Conservation (phyloP, 2,797 vertebrate species). For the Lateolabrax maculatus region DNA sequence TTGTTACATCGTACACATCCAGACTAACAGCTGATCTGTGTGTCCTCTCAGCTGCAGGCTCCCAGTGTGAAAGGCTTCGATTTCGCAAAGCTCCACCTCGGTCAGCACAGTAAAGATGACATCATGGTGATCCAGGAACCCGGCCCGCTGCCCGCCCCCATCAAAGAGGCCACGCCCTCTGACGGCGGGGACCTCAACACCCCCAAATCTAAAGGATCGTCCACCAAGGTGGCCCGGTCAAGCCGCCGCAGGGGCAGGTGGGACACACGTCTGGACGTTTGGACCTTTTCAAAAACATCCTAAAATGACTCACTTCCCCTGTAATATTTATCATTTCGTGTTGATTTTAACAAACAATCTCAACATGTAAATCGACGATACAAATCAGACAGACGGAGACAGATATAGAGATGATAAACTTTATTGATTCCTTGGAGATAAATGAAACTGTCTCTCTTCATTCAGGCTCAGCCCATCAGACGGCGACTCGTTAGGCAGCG, state of each 20-base stretch:
- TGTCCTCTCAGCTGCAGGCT: conserved; percentile 90
- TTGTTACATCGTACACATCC: background rate
- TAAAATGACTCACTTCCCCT: too few species aligned
- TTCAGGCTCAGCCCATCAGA: conserved; percentile 94
- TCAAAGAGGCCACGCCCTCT: conserved; percentile 93
- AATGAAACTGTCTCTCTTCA: too few species aligned
- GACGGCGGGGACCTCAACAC: conserved; percentile 94
- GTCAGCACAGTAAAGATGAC: conserved; percentile 97
- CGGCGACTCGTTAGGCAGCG: conserved; percentile 93
- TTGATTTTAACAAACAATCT: too few species aligned
- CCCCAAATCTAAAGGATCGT: conserved; percentile 92
- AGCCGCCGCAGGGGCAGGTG: conserved; percentile 93
- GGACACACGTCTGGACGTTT: conserved; percentile 15
- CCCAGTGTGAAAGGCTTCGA: conserved; percentile 98
- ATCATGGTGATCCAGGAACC: conserved; percentile 96
- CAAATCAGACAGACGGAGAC: too few species aligned
- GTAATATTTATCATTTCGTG: too few species aligned
- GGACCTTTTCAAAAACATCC: background rate
- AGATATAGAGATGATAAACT: too few species aligned
- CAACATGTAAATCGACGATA: too few species aligned
- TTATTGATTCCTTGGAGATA: too few species aligned
- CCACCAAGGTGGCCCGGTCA: conserved; percentile 89
- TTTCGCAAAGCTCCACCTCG: conserved; percentile 97
- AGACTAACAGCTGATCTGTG: background rate
- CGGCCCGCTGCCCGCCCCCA: conserved; percentile 87